These are phyloP conservation scores for Strigamia maritima DNA, from an alignment of 2,888 invertebrate genomes.

Conservation along the genomic window DNA sequence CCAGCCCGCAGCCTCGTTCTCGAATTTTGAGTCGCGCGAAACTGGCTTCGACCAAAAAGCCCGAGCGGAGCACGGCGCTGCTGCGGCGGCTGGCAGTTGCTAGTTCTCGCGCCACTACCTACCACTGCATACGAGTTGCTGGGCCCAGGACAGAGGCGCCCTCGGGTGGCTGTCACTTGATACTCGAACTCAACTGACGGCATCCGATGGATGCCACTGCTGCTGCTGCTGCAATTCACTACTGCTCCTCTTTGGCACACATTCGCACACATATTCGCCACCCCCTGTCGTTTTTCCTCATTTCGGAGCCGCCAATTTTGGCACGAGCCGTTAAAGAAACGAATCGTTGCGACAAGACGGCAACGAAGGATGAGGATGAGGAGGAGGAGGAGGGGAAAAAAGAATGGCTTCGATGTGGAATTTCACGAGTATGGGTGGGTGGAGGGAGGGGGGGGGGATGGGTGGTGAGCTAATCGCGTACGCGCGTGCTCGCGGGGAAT, in stretches of 20 bases:
- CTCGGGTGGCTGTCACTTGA: slow-evolving; percentile 21
- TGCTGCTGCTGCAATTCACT: slow-evolving; percentile 4
- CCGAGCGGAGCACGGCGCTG: not conserved
- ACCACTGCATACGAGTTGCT: not conserved
- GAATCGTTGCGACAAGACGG: not conserved
- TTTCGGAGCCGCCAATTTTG: slow-evolving; percentile 19
- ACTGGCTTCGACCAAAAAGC: not conserved
- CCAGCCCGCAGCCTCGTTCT: slow-evolving; percentile 23
- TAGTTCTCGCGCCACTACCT: not conserved
- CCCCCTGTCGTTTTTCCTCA: slow-evolving; percentile 8
- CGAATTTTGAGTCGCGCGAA: not conserved
- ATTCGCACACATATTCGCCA: not conserved
- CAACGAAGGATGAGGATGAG: not conserved
- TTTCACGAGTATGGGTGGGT: not conserved
- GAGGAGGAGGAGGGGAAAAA: not conserved
- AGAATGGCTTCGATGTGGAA: slow-evolving; percentile 14
- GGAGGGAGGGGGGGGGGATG: not conserved
- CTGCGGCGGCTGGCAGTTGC: slow-evolving; percentile 17
- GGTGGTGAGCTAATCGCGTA: slow-evolving; percentile 7
- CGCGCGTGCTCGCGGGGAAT: slow-evolving; percentile 25
- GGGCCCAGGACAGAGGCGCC: slow-evolving; percentile 25
- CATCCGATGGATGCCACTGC: not conserved
- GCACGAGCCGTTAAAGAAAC: slow-evolving; percentile 26
- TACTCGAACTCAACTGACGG: not conserved
- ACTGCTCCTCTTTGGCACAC: not conserved